Percentiles rank a stretch among this genome's conserved stretches.
Evolutionary conservation across 2,797 vertebrate genomes (phyloP).

Genomic region (Pangasius mekongensis): DNA sequence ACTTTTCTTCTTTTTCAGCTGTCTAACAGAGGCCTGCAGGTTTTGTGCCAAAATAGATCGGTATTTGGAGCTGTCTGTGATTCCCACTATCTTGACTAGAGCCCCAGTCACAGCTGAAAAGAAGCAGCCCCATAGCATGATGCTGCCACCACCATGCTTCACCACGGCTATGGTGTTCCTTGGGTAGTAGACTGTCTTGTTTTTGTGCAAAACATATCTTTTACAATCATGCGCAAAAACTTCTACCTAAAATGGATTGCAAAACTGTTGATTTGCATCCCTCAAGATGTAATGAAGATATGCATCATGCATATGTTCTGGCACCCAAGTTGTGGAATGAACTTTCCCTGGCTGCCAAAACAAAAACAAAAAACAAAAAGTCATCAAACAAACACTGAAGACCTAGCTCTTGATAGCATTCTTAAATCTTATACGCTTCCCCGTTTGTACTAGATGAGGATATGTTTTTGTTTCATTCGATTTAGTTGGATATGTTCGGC

Average conservation of each 20-base stretch:
- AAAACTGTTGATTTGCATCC: neutral
- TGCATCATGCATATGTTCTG: neutral
- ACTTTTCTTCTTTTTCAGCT: neutral
- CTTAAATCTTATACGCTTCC: neutral
- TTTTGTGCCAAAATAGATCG: neutral
- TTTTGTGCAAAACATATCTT: neutral
- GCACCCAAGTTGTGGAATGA: neutral
- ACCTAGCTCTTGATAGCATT: neutral
- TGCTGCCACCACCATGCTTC: neutral
- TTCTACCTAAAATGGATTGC: neutral
- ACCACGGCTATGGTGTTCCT: neutral
- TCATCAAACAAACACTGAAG: neutral
- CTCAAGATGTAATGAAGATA: neutral
- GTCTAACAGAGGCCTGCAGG: neutral
- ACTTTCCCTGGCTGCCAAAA: neutral
- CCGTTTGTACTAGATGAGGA: neutral
- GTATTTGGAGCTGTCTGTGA: neutral
- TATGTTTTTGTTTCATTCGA: neutral
- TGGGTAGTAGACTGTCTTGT: neutral
- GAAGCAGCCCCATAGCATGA: neutral
- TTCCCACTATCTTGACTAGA: neutral
- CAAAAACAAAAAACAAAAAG: too few species aligned
- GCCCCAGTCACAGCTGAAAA: neutral
- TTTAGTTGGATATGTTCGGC: neutral
- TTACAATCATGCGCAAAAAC: neutral